phyloP scores from a whole-genome alignment of 2,888 invertebrate genomes.

The Neria commutata region DNA sequence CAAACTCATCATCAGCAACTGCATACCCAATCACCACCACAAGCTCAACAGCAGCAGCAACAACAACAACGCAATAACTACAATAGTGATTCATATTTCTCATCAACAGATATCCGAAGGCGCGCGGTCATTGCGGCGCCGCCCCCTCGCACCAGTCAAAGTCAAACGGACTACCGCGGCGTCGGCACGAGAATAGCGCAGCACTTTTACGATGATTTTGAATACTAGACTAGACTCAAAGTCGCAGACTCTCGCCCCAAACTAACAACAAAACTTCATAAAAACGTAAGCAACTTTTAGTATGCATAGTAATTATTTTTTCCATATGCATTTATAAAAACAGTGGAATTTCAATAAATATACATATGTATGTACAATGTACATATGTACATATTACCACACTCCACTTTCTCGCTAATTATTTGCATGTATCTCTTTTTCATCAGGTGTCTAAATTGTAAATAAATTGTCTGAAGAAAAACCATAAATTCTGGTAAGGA shows the following conservation, averaged over 20 bases:
- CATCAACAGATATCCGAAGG: conserved; percentile 60
- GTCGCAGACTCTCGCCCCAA: neutral
- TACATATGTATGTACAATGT: too few relatives aligned
- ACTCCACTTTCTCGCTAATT: too few relatives aligned
- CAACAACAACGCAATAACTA: conserved; percentile 41
- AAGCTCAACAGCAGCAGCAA: conserved; percentile 21
- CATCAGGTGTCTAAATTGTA: conserved; percentile 24
- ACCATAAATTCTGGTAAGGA: neutral
- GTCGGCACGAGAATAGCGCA: conserved; percentile 48
- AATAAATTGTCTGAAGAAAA: neutral
- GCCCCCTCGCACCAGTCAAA: conserved; percentile 39
- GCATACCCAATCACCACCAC: conserved; percentile 8
- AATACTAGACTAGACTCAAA: conserved; percentile 44
- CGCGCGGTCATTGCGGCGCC: conserved; percentile 50
- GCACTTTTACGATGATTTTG: conserved; percentile 57
- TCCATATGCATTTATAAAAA: neutral
- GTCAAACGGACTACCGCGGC: conserved; percentile 50
- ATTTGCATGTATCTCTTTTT: too few relatives aligned
- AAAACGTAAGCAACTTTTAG: too few relatives aligned
- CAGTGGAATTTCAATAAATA: too few relatives aligned
- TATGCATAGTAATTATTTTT: too few relatives aligned
- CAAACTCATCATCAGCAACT: conserved; percentile 30
- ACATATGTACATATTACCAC: too few relatives aligned
- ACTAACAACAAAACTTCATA: neutral
- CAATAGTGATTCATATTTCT: conserved; percentile 60